These are phyloP conservation scores for Drepana arcuata DNA, from an alignment of 1,140 invertebrate genomes.

Conservation along the genomic window DNA sequence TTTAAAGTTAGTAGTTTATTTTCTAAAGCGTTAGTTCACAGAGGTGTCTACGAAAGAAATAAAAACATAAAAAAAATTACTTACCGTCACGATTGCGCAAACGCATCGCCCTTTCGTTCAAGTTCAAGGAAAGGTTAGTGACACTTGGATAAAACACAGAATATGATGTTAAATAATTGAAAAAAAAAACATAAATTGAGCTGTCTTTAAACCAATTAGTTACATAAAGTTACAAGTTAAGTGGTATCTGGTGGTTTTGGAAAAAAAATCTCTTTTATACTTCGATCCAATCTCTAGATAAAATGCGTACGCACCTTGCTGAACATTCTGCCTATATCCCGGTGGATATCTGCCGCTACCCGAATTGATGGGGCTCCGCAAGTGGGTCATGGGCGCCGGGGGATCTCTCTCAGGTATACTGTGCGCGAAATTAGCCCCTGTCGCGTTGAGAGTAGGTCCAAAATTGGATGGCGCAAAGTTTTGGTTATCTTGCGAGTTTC, in stretches of 20 bases:
- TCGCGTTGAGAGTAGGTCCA: conserved; percentile 59
- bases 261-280: conserved; percentile 17
- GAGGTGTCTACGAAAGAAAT: conserved; percentile 18
- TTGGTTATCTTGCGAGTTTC: conserved; percentile 63
- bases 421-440: conserved; percentile 49
- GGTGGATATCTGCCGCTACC: conserved; percentile 55
- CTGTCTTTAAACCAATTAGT: conserved; percentile 57
- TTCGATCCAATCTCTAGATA: conserved; percentile 62
- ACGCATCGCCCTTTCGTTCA: conserved; percentile 7
- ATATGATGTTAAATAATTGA: conserved; percentile 25
- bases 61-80: conserved; percentile 35
- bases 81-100: conserved; percentile 33
- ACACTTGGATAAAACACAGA: conserved; percentile 28
- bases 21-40: conserved; percentile 53
- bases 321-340: conserved; percentile 63
- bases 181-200: conserved; percentile 49
- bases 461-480: conserved; percentile 51
- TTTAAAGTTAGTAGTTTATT: conserved; percentile 34
- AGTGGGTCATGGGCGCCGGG: conserved; percentile 62
- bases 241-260: conserved; percentile 49
- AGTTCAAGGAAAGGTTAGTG: conserved; percentile 30
- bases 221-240: conserved; percentile 53
- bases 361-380: conserved; percentile 54
- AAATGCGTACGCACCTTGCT: conserved; percentile 67
- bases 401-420: conserved; percentile 55